Percentiles rank a stretch among this genome's conserved stretches.
These are phyloP conservation scores for Bacillus rossius DNA, from an alignment of 1,140 invertebrate genomes.

Conservation along the genomic window DNA sequence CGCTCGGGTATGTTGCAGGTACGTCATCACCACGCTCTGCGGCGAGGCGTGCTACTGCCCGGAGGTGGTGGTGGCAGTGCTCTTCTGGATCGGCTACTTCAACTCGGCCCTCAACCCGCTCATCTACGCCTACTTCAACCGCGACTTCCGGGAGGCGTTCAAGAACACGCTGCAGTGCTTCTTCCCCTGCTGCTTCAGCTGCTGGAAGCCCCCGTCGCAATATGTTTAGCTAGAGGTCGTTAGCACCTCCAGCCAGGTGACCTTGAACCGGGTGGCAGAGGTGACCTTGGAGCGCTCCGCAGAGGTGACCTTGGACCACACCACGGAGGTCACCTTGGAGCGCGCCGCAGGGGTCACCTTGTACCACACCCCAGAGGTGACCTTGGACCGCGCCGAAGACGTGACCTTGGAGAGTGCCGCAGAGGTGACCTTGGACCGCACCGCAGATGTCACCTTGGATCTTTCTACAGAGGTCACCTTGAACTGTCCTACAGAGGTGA, in stretches of 20 bases:
- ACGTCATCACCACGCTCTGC: constrained; percentile 81
- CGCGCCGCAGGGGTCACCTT: too few species aligned
- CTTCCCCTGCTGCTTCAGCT: constrained; percentile 64
- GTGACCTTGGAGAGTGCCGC: too few species aligned
- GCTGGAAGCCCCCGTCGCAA: constrained; percentile 39
- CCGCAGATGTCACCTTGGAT: too few species aligned
- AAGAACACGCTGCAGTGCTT: constrained; percentile 86
- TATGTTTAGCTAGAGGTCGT: constrained; percentile 35
- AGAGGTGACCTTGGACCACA: too few species aligned
- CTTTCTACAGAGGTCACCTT: too few species aligned
- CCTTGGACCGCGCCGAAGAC: too few species aligned
- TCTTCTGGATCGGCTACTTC: constrained; percentile 85
- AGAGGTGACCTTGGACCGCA: too few species aligned
- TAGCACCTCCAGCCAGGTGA: background rate
- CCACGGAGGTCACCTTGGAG: too few species aligned
- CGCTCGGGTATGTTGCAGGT: constrained; percentile 65
- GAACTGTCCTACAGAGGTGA: too few species aligned
- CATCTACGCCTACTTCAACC: constrained; percentile 98
- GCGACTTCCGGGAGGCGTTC: constrained; percentile 95
- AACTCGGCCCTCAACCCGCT: constrained; percentile 96
- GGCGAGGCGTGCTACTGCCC: constrained; percentile 75
- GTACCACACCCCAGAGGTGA: too few species aligned
- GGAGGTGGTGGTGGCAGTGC: constrained; percentile 68
- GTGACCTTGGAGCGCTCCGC: too few species aligned
- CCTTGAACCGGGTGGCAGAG: too few species aligned